A percentile compares a stretch with the other conserved stretches of the same genome.
Evolutionary conservation across 2,888 invertebrate genomes (phyloP).

Genomic region (Creontiades dilutus): DNA sequence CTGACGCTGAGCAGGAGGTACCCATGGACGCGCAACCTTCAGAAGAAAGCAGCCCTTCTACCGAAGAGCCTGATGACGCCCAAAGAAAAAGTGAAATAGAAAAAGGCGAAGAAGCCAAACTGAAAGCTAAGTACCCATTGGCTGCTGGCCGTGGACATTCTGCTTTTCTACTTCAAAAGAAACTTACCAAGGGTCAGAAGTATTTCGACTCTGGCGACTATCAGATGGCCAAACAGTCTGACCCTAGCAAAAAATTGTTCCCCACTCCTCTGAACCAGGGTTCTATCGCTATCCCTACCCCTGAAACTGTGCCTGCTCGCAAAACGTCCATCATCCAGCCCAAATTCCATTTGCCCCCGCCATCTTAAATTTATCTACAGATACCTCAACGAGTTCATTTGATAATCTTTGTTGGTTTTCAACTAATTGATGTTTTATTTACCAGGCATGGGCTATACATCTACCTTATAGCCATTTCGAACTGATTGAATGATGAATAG

Average conservation of each 20-base stretch:
- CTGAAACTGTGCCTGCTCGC: constrained; percentile 95
- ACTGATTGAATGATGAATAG: too few species aligned
- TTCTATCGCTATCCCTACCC: constrained; percentile 94
- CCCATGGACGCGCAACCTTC: constrained; percentile 53
- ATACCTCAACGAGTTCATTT: not conserved
- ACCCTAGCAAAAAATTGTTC: constrained; percentile 60
- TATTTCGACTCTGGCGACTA: constrained; percentile 99
- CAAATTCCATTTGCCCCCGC: constrained; percentile 78
- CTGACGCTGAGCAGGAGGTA: constrained; percentile 44
- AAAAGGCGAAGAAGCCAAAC: constrained; percentile 86
- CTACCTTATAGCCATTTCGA: too few species aligned
- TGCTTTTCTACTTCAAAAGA: constrained; percentile 91
- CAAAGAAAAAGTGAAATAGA: constrained; percentile 42
- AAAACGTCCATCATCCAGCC: constrained; percentile 95
- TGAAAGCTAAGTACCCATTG: constrained; percentile 94
- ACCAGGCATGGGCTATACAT: too few species aligned
- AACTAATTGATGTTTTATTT: too few species aligned
- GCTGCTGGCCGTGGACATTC: constrained; percentile 86
- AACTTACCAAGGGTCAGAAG: constrained; percentile 97
- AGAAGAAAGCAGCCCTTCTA: not conserved
- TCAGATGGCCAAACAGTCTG: constrained; percentile 97
- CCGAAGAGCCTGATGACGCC: constrained; percentile 21
- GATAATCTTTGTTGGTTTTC: not conserved
- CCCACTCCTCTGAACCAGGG: constrained; percentile 80
- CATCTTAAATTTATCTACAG: constrained; percentile 18